Conservation (phyloP, 2,113 vertebrate species). For the Orcinus orca region DNA sequence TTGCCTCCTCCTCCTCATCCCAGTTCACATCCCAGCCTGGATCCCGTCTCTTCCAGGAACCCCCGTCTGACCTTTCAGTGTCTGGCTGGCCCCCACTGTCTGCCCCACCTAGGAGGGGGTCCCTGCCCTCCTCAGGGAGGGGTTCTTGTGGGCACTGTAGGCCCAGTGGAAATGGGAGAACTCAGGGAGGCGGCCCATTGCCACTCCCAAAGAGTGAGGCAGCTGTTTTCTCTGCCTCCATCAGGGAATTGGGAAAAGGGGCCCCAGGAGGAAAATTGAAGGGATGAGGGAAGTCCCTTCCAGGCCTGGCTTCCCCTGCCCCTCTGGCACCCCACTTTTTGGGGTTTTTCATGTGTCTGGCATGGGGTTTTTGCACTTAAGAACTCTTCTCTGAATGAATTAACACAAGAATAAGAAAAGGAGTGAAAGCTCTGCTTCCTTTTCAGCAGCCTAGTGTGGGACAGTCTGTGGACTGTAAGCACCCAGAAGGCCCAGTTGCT, state of each 20-base stretch:
- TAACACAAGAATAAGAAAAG: neutral
- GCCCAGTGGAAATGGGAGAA: neutral
- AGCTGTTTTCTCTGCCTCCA: neutral
- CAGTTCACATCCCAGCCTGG: neutral
- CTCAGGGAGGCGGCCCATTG: neutral
- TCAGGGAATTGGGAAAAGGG: neutral
- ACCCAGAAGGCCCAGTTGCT: neutral
- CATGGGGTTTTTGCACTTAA: neutral
- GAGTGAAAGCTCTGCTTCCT: neutral
- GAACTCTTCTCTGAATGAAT: neutral
- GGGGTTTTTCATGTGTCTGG: neutral
- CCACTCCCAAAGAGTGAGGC: neutral
- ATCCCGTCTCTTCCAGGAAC: neutral
- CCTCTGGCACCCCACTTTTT: neutral
- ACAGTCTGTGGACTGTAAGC: rapidly evolving
- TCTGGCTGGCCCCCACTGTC: neutral
- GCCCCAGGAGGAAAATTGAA: neutral
- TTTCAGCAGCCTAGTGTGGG: neutral
- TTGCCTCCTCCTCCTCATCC: too few species aligned
- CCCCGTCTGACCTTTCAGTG: neutral
- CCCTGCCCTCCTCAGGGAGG: neutral
- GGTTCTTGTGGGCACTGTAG: neutral
- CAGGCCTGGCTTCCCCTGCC: neutral
- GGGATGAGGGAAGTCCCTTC: neutral
- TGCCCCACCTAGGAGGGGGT: neutral